Percentiles rank a stretch among this genome's conserved stretches.
These are phyloP conservation scores for Acropora tenuis DNA, from an alignment of 64 coral and sea anemone genomes.

Conservation along the genomic window DNA sequence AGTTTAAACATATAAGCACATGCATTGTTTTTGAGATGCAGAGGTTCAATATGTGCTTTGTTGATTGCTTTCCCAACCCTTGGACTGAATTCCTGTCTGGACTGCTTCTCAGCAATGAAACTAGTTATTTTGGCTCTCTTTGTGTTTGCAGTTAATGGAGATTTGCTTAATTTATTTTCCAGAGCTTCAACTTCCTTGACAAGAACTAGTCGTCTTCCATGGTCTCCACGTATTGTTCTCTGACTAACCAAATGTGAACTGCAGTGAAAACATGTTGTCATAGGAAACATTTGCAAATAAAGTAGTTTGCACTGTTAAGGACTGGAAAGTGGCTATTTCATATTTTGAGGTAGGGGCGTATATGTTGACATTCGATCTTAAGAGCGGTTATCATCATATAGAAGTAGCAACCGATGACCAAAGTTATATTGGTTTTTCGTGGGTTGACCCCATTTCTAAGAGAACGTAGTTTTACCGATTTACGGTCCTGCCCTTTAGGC, in stretches of 20 bases:
- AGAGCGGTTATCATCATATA: no score
- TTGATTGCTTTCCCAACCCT: conserved; percentile 15
- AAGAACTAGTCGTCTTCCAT: conserved; percentile 17
- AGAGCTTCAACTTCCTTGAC: conserved; percentile 13
- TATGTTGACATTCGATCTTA: no score
- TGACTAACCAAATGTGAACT: conserved; percentile 22
- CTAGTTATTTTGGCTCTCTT: conserved; percentile 24
- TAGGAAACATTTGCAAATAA: conserved; percentile 50
- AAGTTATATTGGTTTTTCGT: no score
- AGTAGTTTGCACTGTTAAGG: conserved; percentile 57
- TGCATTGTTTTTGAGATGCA: conserved; percentile 37
- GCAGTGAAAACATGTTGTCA: neutral
- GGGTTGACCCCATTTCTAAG: no score
- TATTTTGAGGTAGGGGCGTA: no score
- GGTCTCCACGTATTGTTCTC: conserved; percentile 24
- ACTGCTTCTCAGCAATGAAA: conserved; percentile 46
- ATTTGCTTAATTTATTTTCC: conserved; percentile 9
- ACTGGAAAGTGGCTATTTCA: no score
- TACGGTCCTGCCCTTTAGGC: no score
- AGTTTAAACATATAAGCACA: conserved; percentile 34
- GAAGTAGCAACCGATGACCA: no score
- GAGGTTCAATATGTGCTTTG: conserved; percentile 37
- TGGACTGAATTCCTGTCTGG: conserved; percentile 52
- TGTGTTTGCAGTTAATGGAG: neutral
- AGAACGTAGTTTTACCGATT: no score